phyloP scores from a whole-genome alignment of 2,113 vertebrate species.

The Onychorhynchus coronatus region DNA sequence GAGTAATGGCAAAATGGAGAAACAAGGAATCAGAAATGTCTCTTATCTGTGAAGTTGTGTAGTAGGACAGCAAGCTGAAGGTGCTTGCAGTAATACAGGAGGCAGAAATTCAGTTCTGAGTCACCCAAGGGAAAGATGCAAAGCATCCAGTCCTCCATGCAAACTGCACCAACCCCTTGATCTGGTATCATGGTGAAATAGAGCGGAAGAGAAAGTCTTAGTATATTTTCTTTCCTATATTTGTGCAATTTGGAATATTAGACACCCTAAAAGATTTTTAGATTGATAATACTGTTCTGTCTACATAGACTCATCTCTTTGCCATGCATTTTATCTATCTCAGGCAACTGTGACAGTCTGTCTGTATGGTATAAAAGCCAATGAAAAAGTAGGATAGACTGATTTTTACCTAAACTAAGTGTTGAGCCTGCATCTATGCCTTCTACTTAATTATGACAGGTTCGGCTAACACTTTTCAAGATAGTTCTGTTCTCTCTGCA shows the following conservation, averaged over 20 bases:
- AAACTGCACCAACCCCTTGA: not conserved
- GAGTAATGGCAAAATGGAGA: not conserved
- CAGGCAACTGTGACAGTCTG: not conserved
- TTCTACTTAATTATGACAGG: not conserved
- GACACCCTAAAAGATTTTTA: not conserved
- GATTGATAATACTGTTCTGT: not conserved
- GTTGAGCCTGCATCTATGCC: not conserved
- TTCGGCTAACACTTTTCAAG: not conserved
- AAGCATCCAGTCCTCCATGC: not conserved
- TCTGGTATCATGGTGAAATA: rapidly evolving
- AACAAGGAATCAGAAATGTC: not conserved
- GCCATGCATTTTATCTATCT: not conserved
- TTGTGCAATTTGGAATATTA: not conserved
- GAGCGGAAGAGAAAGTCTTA: not conserved
- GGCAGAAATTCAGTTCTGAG: not conserved
- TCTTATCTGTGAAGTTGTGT: not conserved
- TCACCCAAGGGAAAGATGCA: not conserved
- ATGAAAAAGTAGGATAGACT: not conserved
- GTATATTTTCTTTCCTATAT: not conserved
- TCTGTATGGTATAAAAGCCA: not conserved
- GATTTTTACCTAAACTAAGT: not conserved
- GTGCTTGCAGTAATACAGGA: not conserved
- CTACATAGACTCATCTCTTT: not conserved
- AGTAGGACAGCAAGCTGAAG: not conserved
- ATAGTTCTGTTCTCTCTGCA: not conserved